Evolutionary conservation across 1,140 invertebrate genomes (phyloP), one percentile per base, ranked within the genome.

Genomic region (Agrilus planipennis): DNA sequence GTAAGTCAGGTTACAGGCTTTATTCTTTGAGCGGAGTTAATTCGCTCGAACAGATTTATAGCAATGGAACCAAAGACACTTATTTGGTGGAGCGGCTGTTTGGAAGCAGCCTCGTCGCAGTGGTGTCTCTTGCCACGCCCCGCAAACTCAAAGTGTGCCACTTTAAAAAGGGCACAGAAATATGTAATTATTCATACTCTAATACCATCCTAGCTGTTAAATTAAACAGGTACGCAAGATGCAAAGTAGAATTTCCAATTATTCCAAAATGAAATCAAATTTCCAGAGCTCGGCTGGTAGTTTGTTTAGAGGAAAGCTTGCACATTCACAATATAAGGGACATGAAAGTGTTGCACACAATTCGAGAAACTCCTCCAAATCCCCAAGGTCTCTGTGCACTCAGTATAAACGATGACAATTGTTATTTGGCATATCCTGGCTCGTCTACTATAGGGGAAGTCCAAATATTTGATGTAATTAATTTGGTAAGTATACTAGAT

Each of bases 291-390:
- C 76, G 95, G 56, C 70, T 99, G 58, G 83, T 99, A 40, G 95
- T 99, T 46, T 98, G 94, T 66, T 66, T 99, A 50, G 93, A 98
- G 66, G 94, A 99, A 63, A 91, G 87, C 39, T 71, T 99, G 40
- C 95, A 96, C 62, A 96, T 99, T 58, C 94, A 99, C 72, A 97
- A 97, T 69, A 96, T 99, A 49, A 76, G 87, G 32, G 94, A 99
- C 63, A 98, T 99, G 94, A 95, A 93, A 68, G 87, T 98, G 19
- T 71, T 98, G 48, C 95, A 99, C 62, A 97, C 90, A 37, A 98
- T 99, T 58, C 76, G 91, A 47, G 94, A 99, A 62, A 99, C 94
- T 36, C 95, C 95, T 39, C 83, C 86, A 27, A 99, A 99, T 72
- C 82, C 84, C 19, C 70, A 73, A 50, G 95, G 95, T 9, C 68